Evolutionary conservation across 2,113 vertebrate species (phyloP), one percentile per base, ranked within the genome.

Genomic region (Callospermophilus lateralis): DNA sequence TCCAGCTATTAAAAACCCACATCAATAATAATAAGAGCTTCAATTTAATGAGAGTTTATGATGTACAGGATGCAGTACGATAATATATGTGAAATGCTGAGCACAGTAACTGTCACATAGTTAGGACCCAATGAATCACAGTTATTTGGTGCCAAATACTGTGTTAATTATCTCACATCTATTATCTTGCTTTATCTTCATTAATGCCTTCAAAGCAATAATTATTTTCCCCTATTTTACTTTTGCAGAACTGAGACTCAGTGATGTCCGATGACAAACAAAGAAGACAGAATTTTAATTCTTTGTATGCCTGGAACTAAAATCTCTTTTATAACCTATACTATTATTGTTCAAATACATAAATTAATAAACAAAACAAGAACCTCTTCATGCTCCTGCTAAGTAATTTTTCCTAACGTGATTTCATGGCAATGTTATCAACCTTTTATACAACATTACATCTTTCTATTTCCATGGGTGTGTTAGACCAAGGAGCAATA

Each of bases 11-110:
- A 83, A 91, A 93, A 92, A 63, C 83, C 8, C 34, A n/a, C 55
- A 90, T 93, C 65, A 86, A 79, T 89, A 92, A 91, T 42, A 72
- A 58, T 45, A 93, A 92, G 30, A 70, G 39, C 55, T 89, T 87
- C 70, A 85, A 45, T 34, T 68, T 89, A 68, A 89, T 37, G 30
- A 95, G 39, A 37, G 16, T 32, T 91, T 93, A 61, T 32, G 42
- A 80, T 78, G 22, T 51, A 67, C 1, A 93, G 17, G 51, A 61
- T 76, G 6, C 7, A 48, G 26, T 37, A 80, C 15, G 15, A 83
- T 61, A 89, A 86, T 39, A 22, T 37, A 28, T 45, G 16, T 67
- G 70, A 97, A 96, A 81, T 73, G 10, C 34, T 84, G 53, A 63
- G 34, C 42, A 24, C 6, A 51, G 68, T 58, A 11, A 7, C 32